Evolutionary conservation across 2,888 invertebrate species (phyloP), one percentile per base, ranked within the genome.

Genomic region (Aethes cnicana): DNA sequence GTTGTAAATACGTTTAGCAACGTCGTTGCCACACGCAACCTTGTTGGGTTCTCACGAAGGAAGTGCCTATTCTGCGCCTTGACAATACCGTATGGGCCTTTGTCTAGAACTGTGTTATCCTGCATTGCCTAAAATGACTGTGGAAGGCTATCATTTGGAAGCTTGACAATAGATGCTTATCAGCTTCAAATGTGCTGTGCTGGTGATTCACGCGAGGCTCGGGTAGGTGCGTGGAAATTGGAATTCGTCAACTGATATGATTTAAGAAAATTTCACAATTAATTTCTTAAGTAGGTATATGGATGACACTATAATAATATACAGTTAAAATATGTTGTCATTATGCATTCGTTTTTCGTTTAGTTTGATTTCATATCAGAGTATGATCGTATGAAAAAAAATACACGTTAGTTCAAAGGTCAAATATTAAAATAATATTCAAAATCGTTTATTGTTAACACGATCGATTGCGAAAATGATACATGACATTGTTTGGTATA

Each of bases 1-100:
- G 88, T 89, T 88, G 89, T 84, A 89, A 88, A 89, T 86, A 85
- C 85, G 85, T 89, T 90, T 89, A 89, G 90, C 88, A 90, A 89
- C 86, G 84, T 77, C 76, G 86, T 88, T 89, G 85, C 89, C 81
- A 71, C 89, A 90, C 76, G 82, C 84, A 88, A 88, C 89, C 89
- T 90, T 89, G 88, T 79, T 73, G 77, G 72, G 87, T 89, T 89
- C 89, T 88, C 89, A 89, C 89, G 89, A 81, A 86, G 88, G 88
- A 87, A 87, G 85, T 87, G 87, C 78, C 84, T 81, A 88, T 86
- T 88, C 84, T 84, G 79, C 73, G 87, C 87, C 87, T 87, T 87
- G 88, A 88, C 88, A 88, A 89, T 89, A 88, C 86, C 74, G 83
- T 80, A 81, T 83, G 76, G 76, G 83, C 78, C 84, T 87, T 87